Evolutionary conservation across 2,113 vertebrate species (phyloP).

Genomic region (Misgurnus anguillicaudatus): DNA sequence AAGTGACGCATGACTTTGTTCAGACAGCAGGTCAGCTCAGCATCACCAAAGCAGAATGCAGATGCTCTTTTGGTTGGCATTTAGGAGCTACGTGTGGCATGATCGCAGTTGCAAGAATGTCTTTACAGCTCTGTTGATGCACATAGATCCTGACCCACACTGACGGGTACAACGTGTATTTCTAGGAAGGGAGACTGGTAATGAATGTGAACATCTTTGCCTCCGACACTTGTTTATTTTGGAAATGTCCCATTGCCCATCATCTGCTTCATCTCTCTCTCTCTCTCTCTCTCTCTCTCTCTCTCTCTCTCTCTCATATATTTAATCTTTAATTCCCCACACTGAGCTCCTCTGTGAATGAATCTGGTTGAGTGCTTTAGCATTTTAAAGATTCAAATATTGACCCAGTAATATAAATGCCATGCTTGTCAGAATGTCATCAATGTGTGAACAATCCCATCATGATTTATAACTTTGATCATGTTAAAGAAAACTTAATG

Average conservation of each 20-base stretch:
- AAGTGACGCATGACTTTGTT: neutral
- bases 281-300: neutral
- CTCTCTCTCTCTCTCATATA: slow-evolving; percentile 15
- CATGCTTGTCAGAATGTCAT: neutral
- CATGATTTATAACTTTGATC: neutral
- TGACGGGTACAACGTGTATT: slow-evolving; percentile 37
- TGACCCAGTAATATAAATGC: neutral
- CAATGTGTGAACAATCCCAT: neutral
- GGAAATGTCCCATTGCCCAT: slow-evolving; percentile 53
- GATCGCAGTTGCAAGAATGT: neutral
- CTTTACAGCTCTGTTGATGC: slow-evolving; percentile 48
- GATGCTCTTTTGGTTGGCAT: slow-evolving; percentile 10
- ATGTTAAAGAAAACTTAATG: neutral
- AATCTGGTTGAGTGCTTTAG: neutral
- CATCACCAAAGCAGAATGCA: neutral
- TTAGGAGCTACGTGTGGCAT: neutral
- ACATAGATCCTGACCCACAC: slow-evolving; percentile 25
- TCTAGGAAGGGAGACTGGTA: slow-evolving; percentile 50
- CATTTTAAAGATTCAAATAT: slow-evolving; percentile 6
- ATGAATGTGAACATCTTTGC: slow-evolving; percentile 53
- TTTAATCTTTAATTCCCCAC: neutral
- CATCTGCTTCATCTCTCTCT: slow-evolving; percentile 68
- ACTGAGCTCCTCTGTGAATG: slow-evolving; percentile 7
- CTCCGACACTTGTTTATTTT: slow-evolving; percentile 69
- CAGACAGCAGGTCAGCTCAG: too few relatives aligned